Evolutionary conservation across 2,888 invertebrate genomes (phyloP).

Genomic region (Octodonta nipae): DNA sequence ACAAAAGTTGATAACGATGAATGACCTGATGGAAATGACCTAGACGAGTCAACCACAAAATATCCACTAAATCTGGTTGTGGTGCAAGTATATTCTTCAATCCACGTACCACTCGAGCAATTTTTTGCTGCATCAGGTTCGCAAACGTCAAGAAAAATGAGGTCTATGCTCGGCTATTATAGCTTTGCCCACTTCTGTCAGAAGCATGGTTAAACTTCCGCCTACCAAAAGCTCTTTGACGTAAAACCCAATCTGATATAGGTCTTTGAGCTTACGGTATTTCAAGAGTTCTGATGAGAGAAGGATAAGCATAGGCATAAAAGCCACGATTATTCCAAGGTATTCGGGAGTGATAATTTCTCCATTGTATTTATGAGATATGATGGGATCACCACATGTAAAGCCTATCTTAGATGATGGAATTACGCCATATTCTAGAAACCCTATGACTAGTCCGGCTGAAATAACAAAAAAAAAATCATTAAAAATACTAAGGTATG

Average conservation of each 20-base stretch:
- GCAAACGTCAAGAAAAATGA: slow-evolving; percentile 62
- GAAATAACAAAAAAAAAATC: too few relatives aligned
- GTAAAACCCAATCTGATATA: slow-evolving; percentile 26
- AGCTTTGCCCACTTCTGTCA: slow-evolving; percentile 52
- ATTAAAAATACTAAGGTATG: too few relatives aligned
- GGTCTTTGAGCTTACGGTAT: slow-evolving; percentile 41
- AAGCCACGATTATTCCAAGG: too few relatives aligned
- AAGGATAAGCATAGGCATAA: too few relatives aligned
- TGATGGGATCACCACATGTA: slow-evolving; percentile 55
- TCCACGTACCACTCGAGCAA: slow-evolving; percentile 49
- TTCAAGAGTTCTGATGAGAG: slow-evolving; percentile 33
- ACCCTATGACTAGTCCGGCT: too few relatives aligned
- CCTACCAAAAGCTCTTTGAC: slow-evolving; percentile 48
- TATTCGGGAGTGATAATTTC: slow-evolving; percentile 50
- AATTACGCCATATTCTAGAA: slow-evolving; percentile 27
- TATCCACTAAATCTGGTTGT: slow-evolving; percentile 42
- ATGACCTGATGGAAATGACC: slow-evolving; percentile 68
- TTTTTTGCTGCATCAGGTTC: slow-evolving; percentile 49
- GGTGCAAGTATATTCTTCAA: slow-evolving; percentile 52
- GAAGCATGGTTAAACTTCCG: slow-evolving; percentile 44
- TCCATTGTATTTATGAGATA: slow-evolving; percentile 51
- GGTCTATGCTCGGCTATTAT: slow-evolving; percentile 49
- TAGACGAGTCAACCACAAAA: slow-evolving; percentile 48
- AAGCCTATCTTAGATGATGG: slow-evolving; percentile 52
- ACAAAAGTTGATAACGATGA: slow-evolving; percentile 54